Evolutionary conservation across 2,888 invertebrate species (phyloP), one percentile per base, ranked within the genome.

Genomic region (Arctia plantaginis): DNA sequence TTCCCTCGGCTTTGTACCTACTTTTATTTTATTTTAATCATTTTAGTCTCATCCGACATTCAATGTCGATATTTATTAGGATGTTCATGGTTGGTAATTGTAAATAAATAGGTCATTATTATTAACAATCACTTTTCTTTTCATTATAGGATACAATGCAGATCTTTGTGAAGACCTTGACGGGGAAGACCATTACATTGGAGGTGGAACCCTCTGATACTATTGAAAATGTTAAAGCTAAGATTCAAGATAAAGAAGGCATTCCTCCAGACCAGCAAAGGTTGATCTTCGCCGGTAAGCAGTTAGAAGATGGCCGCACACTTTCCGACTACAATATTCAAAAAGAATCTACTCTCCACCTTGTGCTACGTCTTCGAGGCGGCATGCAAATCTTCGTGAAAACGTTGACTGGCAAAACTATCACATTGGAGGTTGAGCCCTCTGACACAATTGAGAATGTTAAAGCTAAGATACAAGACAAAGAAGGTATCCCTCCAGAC

Each of bases 91-190:
- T 35, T 66, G 23, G 39, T 39, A 39, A 39, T 66, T 66, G 23
- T 39, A 20, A 65, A 33, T 15, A 35, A 65, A 2, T 10, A 33
- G 20, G 64, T n/a, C 30, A 62, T 64, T 15, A 69, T 30, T 6
- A n/a, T 33, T 69, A 69, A 71, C 12, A 62, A 59, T 59, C 74
- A 70, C 39, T 75, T 78, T 69, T 35, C 70, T 68, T 7, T 70
- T 83, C 76, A 69, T 89, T 90, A 70, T 82, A 90, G 90, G 77
- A 73, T 84, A 90, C 85, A 77, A 90, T 89, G 89, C 89, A 89
- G 86, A 89, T 88, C 81, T 87, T 87, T 78, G 87, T 86, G 0
- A 82, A 82, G 13, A 83, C 82, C 0, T 30, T 83, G 44, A 83
- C 83, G 15, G 83, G 83, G 0, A 83, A 83, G 3, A 83, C 83